Evolutionary conservation across 1,140 invertebrate genomes (phyloP).

Genomic region (Drosophila pallidifrons): DNA sequence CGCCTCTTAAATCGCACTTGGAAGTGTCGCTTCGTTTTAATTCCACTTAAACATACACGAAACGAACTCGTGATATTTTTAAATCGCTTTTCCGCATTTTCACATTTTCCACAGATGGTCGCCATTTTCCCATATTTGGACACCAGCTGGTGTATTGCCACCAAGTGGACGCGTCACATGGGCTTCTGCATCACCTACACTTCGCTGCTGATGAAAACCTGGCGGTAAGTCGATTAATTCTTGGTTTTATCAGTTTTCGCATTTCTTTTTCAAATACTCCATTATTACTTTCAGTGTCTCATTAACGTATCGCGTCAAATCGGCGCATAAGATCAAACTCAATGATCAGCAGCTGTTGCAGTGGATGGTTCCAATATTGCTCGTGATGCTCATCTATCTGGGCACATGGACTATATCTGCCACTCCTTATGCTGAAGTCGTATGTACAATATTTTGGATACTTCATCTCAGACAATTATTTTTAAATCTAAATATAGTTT

Average conservation of each 20-base stretch:
- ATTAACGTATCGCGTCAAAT: constrained; percentile 96
- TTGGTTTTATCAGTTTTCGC: not conserved
- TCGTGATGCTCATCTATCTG: constrained; percentile 95
- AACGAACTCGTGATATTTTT: not conserved
- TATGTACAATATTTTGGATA: constrained; percentile 72
- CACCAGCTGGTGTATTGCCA: constrained; percentile 92
- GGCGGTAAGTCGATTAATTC: constrained; percentile 88
- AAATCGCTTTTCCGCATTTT: constrained; percentile 7
- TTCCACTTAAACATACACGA: constrained; percentile 5
- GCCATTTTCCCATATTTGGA: constrained; percentile 94
- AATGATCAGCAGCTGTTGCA: constrained; percentile 96
- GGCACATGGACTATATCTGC: constrained; percentile 95
- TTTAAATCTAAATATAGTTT: not conserved
- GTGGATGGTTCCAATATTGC: constrained; percentile 95
- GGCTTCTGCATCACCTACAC: constrained; percentile 97
- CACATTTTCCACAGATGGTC: constrained; percentile 89
- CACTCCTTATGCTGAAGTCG: constrained; percentile 90
- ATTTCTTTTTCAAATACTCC: not conserved
- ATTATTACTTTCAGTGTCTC: constrained; percentile 89
- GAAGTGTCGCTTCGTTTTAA: constrained; percentile 22
- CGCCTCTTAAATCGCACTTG: constrained; percentile 19
- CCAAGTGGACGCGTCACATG: constrained; percentile 95
- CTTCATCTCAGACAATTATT: not conserved
- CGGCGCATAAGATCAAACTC: constrained; percentile 95
- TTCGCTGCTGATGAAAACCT: constrained; percentile 96